A percentile compares a stretch with the other conserved stretches of the same genome.
Evolutionary conservation across 2,888 invertebrate genomes (phyloP).

Genomic region (Cylloceria caligata): DNA sequence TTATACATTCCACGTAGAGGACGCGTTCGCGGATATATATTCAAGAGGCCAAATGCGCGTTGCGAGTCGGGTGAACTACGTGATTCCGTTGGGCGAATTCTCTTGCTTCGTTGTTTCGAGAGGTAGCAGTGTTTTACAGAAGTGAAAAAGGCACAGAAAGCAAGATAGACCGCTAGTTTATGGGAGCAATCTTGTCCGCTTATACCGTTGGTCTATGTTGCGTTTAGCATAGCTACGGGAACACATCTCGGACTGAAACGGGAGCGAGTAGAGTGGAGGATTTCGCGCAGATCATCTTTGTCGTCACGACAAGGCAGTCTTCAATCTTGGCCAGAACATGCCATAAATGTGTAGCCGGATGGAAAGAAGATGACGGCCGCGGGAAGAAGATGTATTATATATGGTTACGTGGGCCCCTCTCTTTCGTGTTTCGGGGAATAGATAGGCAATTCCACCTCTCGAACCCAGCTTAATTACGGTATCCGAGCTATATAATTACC

Average conservation of each 20-base stretch:
- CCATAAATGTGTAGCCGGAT: neutral
- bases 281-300: conserved; percentile 6
- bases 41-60: conserved; percentile 30
- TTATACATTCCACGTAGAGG: conserved; percentile 68
- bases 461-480: conserved; percentile 66
- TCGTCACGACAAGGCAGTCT: conserved; percentile 20
- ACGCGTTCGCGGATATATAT: conserved; percentile 62
- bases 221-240: conserved; percentile 18
- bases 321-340: conserved; percentile 9
- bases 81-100: conserved; percentile 59
- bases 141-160: conserved; percentile 2
- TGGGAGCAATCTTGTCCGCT: conserved; percentile 28
- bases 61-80: conserved; percentile 58
- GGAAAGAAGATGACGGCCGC: neutral
- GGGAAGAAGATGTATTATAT: neutral
- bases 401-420: conserved; percentile 16
- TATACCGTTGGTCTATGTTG: conserved; percentile 12
- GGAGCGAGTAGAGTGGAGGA: neutral
- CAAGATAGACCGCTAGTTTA: conserved; percentile 2
- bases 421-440: conserved; percentile 64
- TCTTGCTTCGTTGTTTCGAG: conserved; percentile 38
- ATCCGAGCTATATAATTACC: conserved; percentile 64
- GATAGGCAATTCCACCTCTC: conserved; percentile 64
- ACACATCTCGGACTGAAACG: neutral
- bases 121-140: neutral